Conservation (phyloP, 2,888 invertebrate species). For the Eupithecia dodoneata region DNA sequence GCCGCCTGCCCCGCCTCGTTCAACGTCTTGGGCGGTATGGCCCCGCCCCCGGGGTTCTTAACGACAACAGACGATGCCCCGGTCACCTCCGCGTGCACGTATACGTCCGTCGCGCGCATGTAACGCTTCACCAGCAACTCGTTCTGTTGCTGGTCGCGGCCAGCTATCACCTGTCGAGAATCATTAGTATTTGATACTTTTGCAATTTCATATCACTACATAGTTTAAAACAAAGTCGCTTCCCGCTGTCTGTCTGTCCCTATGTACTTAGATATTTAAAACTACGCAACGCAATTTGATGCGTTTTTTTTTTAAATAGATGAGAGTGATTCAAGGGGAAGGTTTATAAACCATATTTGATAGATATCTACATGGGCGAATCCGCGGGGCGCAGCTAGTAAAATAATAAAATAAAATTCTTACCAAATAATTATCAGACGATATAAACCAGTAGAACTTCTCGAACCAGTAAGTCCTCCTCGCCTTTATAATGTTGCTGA, state of each 20-base stretch:
- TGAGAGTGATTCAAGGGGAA: no score
- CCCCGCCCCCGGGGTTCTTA: constrained; percentile 86
- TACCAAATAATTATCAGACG: constrained; percentile 95
- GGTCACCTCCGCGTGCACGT: constrained; percentile 98
- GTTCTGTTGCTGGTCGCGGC: constrained; percentile 99
- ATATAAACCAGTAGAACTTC: constrained; percentile 99
- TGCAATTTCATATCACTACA: no score
- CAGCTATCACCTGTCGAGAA: constrained; percentile 90
- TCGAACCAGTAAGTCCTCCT: constrained; percentile 99
- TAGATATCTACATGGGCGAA: no score
- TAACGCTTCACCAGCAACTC: constrained; percentile 98
- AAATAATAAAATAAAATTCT: constrained; percentile 35
- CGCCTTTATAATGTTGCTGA: constrained; percentile 96
- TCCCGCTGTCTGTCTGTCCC: no score
- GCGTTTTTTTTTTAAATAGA: no score
- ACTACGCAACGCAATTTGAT: no score
- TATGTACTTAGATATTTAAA: no score
- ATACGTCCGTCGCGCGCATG: constrained; percentile 92
- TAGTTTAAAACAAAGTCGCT: no score
- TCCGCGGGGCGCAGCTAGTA: not conserved
- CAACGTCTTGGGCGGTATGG: constrained; percentile 95
- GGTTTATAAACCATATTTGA: no score
- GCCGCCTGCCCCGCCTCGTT: constrained; percentile 99
- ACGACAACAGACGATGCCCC: constrained; percentile 96
- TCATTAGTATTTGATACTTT: no score